These are phyloP conservation scores for Microplitis deprimator DNA, from an alignment of 2,888 invertebrate species.

Conservation along the genomic window DNA sequence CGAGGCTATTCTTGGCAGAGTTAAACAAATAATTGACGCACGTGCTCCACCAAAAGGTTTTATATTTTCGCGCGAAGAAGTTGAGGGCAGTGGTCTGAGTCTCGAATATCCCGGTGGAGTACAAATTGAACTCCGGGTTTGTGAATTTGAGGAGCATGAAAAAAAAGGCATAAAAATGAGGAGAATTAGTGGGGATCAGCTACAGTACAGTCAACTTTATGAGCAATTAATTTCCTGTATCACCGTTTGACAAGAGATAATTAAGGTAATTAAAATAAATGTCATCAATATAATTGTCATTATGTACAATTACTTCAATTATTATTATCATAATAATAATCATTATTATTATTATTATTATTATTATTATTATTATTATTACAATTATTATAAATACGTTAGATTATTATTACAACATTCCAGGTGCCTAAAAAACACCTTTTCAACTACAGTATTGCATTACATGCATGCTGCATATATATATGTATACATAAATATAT, in stretches of 20 bases:
- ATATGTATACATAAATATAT: conserved; percentile 43
- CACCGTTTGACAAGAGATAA: conserved; percentile 76
- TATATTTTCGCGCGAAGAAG: conserved; percentile 73
- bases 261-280: neutral
- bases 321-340: neutral
- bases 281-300: conserved; percentile 6
- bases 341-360: conserved; percentile 34
- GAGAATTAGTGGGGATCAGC: conserved; percentile 89
- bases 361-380: neutral
- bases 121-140: conserved; percentile 87
- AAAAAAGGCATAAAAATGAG: conserved; percentile 88
- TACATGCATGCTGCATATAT: conserved; percentile 60
- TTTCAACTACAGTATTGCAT: conserved; percentile 63
- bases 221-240: conserved; percentile 90
- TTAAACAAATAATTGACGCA: conserved; percentile 85
- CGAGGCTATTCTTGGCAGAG: conserved; percentile 83
- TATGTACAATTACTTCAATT: neutral
- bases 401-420: conserved; percentile 47
- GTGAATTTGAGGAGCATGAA: conserved; percentile 80
- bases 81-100: conserved; percentile 74
- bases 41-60: conserved; percentile 82
- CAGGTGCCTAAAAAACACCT: conserved; percentile 47
- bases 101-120: conserved; percentile 87
- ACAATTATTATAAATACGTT: conserved; percentile 24
- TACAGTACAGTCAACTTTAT: conserved; percentile 89